Evolutionary conservation across 2,113 vertebrate genomes (phyloP), one percentile per base, ranked within the genome.

Genomic region (Calyptomena viridis): DNA sequence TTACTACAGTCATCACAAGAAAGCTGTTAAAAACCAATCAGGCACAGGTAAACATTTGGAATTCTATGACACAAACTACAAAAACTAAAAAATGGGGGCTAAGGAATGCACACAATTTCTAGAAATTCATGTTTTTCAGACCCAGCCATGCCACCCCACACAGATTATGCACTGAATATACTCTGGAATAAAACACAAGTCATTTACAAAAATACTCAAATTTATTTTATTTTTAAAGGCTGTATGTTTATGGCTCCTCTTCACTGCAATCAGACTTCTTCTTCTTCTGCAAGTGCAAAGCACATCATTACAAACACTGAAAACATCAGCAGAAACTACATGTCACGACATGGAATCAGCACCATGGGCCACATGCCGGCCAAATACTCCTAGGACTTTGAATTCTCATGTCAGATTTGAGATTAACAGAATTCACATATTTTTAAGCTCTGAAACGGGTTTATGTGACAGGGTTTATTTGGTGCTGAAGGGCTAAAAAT

Each of bases 191-290:
- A 94, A 67, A 63, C 59, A 94, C 4, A 56, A 71, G 10, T 8
- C 3, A 22, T n/a, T 63, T 78, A 52, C 30, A 66, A 62, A 71
- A 79, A 82, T 67, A 62, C 20, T 19, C 18, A 59, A 79, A 8
- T 73, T n/a, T n/a, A 24, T 22, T 97, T 97, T 97, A 97, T 97
- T 97, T 64, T 55, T 7, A 13, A 37, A 16, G 71, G 20, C 1
- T 20, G 5, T 24, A 25, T 8, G 13, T 37, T 90, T 90, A 72
- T 50, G 71, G 74, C 37, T 96, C 93, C 78, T 96, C 95, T 94
- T 96, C 93, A 30, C 4, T 37, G 73, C 58, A 14, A 60, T 73
- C 37, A 2, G 84, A 31, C 39, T 89, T 59, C 88, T 22, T 71
- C 83, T 58, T 59, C 86, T 74, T 75, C 97, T 97, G 94, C 39